phyloP scores from a whole-genome alignment of 2,113 vertebrate genomes.

The Tetrao urogallus region DNA sequence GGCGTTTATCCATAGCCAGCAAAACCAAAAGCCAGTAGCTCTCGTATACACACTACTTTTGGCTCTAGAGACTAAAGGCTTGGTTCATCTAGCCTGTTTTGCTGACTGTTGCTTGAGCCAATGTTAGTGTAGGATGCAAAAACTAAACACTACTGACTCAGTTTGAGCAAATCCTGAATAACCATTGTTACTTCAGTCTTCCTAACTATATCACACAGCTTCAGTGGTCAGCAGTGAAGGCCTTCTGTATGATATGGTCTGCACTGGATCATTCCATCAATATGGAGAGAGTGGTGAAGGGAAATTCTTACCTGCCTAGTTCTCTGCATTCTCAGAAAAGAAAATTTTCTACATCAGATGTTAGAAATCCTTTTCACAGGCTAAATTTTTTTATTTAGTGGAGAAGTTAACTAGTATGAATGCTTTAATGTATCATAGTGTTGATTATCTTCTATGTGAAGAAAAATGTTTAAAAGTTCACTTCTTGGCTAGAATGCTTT shows the following conservation, averaged over 20 bases:
- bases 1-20: neutral
- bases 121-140: neutral
- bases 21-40: neutral
- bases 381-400: neutral
- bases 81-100: neutral
- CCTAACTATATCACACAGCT: rapidly evolving
- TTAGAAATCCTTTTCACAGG: neutral
- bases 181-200: neutral
- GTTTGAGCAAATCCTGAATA: neutral
- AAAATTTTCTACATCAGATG: neutral
- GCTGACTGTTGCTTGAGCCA: neutral
- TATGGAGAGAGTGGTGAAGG: neutral
- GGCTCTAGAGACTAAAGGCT: neutral
- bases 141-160: neutral
- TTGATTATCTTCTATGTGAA: neutral
- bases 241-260: neutral
- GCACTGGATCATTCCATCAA: neutral
- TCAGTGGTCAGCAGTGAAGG: neutral
- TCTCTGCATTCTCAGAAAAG: neutral
- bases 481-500: neutral
- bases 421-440: neutral
- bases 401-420: neutral
- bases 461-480: neutral
- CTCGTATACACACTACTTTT: neutral
- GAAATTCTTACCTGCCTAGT: neutral